These are phyloP conservation scores for Alces alces DNA, from an alignment of 2,113 vertebrate genomes.

Conservation along the genomic window DNA sequence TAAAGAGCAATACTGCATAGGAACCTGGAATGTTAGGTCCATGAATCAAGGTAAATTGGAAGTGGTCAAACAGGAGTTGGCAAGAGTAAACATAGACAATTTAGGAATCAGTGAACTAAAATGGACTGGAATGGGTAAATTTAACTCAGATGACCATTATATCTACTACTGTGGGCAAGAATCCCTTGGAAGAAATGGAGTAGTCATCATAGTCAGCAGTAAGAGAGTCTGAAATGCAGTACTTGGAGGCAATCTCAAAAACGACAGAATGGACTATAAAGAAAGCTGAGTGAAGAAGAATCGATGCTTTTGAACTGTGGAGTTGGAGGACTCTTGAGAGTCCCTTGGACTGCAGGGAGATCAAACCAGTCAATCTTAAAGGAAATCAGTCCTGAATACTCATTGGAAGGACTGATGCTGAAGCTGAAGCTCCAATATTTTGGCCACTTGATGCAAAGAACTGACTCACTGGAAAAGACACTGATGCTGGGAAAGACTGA, in stretches of 20 bases:
- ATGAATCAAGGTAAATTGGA: neutral
- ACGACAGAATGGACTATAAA: neutral
- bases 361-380: neutral
- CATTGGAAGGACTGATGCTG: neutral
- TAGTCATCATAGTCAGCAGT: neutral
- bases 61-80: neutral
- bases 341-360: neutral
- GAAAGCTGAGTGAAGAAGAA: neutral
- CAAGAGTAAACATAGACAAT: neutral
- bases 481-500: neutral
- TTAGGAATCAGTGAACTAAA: neutral
- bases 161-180: neutral
- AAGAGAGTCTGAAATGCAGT: neutral
- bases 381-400: neutral
- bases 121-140: neutral
- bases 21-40: neutral
- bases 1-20: neutral
- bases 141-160: neutral
- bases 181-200: neutral
- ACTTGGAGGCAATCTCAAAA: neutral
- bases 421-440: neutral
- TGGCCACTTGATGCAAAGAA: neutral
- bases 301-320: neutral
- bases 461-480: neutral
- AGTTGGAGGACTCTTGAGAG: neutral